A percentile compares a stretch with the other conserved stretches of the same genome.
Conservation (phyloP, 1,140 invertebrate species). For the Bombus superbus region DNA sequence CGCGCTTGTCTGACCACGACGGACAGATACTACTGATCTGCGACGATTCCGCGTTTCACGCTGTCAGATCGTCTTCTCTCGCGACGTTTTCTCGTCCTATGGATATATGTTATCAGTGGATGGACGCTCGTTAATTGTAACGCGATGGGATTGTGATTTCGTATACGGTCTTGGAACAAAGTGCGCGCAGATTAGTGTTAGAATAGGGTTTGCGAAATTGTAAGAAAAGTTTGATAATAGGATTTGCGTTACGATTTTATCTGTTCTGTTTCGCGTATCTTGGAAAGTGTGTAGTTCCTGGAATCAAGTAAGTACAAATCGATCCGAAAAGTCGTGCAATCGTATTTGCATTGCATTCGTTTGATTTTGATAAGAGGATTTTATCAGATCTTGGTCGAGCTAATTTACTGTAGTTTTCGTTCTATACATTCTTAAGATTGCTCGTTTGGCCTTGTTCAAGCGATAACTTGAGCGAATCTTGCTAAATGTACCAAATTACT, state of each 20-base stretch:
- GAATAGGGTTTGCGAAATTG: background rate
- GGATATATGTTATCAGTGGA: background rate
- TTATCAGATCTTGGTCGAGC: background rate
- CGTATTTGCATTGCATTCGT: too few species aligned
- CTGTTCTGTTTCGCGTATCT: background rate
- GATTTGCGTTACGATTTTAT: background rate
- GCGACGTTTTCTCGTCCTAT: background rate
- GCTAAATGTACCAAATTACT: too few species aligned
- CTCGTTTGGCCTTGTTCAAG: background rate
- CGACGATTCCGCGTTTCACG: background rate
- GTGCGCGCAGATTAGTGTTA: background rate
- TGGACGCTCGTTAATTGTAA: background rate
- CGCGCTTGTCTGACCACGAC: conserved; percentile 29
- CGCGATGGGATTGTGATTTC: background rate
- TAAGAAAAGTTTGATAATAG: background rate
- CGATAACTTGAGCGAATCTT: background rate
- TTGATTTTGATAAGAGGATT: too few species aligned
- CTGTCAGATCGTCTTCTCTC: background rate
- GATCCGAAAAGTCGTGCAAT: too few species aligned
- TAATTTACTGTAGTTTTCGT: background rate
- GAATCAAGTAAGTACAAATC: too few species aligned
- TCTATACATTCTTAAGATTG: background rate
- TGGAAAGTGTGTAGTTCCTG: too few species aligned
- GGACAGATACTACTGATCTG: conserved; percentile 47
- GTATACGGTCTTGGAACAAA: background rate